Conservation (phyloP, 2,888 invertebrate species). For the Cremastobaeus sp. region DNA sequence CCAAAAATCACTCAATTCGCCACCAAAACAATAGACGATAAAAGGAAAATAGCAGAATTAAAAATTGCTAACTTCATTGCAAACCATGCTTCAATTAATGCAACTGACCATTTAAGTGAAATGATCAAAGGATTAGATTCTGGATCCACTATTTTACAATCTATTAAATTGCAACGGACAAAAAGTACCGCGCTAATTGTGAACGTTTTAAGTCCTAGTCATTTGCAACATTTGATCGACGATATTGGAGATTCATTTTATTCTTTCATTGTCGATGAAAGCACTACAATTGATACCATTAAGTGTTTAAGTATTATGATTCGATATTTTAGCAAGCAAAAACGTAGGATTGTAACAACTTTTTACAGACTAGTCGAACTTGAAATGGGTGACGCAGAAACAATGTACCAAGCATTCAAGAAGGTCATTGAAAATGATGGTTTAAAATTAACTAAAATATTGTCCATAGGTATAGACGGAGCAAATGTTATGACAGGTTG, state of each 20-base stretch:
- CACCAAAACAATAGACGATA: conserved; percentile 16
- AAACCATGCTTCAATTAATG: conserved; percentile 60
- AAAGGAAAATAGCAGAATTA: conserved; percentile 58
- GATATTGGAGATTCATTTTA: conserved; percentile 66
- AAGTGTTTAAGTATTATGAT: conserved; percentile 59
- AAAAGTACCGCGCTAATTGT: conserved; percentile 68
- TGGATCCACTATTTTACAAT: conserved; percentile 60
- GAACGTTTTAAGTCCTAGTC: conserved; percentile 67
- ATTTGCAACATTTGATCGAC: conserved; percentile 65
- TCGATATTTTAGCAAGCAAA: conserved; percentile 52
- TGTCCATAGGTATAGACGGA: conserved; percentile 44
- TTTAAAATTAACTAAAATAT: conserved; percentile 54
- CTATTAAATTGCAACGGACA: conserved; percentile 63
- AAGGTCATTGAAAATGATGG: conserved; percentile 53
- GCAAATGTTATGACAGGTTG: conserved; percentile 61
- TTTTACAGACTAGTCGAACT: conserved; percentile 58
- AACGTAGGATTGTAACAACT: conserved; percentile 57
- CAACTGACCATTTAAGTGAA: conserved; percentile 61
- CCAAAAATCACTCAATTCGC: conserved; percentile 26
- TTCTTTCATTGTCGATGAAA: conserved; percentile 68
- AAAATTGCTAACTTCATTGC: conserved; percentile 66
- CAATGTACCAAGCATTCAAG: conserved; percentile 19
- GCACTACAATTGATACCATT: conserved; percentile 60
- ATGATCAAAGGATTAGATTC: conserved; percentile 61
- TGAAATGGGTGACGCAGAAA: background rate